These are phyloP conservation scores for Drosophila barbarae DNA, from an alignment of 2,888 invertebrate species.

Conservation along the genomic window DNA sequence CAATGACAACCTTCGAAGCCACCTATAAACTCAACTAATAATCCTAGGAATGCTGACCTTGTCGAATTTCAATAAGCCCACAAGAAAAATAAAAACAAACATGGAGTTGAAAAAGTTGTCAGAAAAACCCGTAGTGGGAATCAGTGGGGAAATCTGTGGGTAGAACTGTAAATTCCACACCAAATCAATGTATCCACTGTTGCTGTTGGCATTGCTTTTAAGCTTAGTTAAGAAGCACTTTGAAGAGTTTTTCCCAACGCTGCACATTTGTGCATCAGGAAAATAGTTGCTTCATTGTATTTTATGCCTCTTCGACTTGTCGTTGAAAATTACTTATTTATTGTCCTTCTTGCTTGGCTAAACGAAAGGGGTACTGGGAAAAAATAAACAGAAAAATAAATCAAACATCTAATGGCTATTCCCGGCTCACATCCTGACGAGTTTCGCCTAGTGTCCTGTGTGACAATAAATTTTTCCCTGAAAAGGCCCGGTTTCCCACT, in stretches of 20 bases:
- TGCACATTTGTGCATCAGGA: constrained; percentile 48
- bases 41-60: constrained; percentile 54
- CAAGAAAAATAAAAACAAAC: constrained; percentile 32
- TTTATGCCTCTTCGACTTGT: constrained; percentile 45
- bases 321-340: constrained; percentile 64
- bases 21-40: constrained; percentile 56
- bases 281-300: constrained; percentile 66
- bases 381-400: constrained; percentile 2
- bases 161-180: constrained; percentile 44
- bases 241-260: constrained; percentile 60
- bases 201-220: constrained; percentile 60
- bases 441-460: constrained; percentile 10
- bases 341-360: constrained; percentile 42
- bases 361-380: constrained; percentile 12
- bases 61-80: constrained; percentile 45
- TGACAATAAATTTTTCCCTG: constrained; percentile 29
- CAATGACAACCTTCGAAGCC: constrained; percentile 10
- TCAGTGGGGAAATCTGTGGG: constrained; percentile 8
- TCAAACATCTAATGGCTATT: constrained; percentile 45
- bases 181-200: constrained; percentile 48
- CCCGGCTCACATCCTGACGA: constrained; percentile 24
- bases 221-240: constrained; percentile 49
- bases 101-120: constrained; percentile 46
- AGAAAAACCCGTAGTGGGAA: not conserved
- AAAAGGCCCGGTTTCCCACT: constrained; percentile 26